phyloP scores from a whole-genome alignment of 2,113 vertebrate genomes.

The Pristiophorus japonicus region DNA sequence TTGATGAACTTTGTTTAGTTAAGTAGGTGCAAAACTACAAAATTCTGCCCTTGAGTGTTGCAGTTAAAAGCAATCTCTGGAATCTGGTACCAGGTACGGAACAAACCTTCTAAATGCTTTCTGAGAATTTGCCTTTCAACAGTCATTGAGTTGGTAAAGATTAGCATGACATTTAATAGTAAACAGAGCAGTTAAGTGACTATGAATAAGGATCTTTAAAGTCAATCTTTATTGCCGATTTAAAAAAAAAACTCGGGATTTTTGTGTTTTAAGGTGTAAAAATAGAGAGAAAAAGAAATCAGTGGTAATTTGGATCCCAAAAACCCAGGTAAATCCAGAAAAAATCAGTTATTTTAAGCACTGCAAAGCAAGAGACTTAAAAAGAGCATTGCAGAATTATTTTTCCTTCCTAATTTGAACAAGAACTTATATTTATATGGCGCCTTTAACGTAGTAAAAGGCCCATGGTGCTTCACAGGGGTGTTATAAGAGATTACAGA shows the following conservation, averaged over 20 bases:
- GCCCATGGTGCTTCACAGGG: too few species aligned
- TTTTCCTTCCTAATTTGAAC: background rate
- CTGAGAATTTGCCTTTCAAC: background rate
- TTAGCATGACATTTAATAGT: background rate
- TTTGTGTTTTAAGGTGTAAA: too few species aligned
- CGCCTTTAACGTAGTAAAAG: too few species aligned
- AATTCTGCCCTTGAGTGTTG: background rate
- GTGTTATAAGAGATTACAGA: too few species aligned
- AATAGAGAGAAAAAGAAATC: too few species aligned
- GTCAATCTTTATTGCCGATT: too few species aligned
- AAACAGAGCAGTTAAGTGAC: background rate
- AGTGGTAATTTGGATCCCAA: too few species aligned
- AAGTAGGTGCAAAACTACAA: background rate
- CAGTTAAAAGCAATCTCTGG: background rate
- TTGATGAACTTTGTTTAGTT: background rate
- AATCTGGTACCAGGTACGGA: background rate
- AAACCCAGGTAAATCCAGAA: too few species aligned
- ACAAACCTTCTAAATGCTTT: background rate
- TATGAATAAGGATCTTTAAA: too few species aligned
- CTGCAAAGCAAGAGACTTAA: background rate
- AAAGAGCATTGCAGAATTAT: background rate
- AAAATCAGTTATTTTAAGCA: background rate
- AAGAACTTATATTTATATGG: too few species aligned
- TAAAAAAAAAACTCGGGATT: too few species aligned
- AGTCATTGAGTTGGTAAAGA: background rate